These are phyloP conservation scores for Colossoma macropomum DNA, from an alignment of 2,113 vertebrate species.

Conservation along the genomic window DNA sequence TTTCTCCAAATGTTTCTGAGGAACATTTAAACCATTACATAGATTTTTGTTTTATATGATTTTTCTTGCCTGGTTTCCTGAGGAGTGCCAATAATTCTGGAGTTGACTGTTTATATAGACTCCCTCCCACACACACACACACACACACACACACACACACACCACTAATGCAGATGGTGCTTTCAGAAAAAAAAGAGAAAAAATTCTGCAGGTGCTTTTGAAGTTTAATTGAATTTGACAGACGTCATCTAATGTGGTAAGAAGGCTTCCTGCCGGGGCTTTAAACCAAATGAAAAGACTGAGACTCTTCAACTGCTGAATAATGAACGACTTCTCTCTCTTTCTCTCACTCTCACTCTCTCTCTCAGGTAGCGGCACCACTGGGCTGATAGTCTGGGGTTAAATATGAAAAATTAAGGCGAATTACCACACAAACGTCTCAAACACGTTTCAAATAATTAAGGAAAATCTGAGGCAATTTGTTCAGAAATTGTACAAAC, in stretches of 20 bases:
- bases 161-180: background rate
- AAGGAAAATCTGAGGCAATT: conserved; percentile 52
- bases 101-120: too few species aligned
- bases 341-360: background rate
- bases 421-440: conserved; percentile 37
- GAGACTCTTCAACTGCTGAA: conserved; percentile 9
- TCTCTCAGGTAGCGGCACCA: conserved; percentile 27
- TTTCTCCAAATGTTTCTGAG: too few species aligned
- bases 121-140: background rate
- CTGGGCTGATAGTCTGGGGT: conserved; percentile 31
- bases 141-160: conserved; percentile 12
- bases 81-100: too few species aligned
- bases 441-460: conserved; percentile 39
- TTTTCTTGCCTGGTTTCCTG: too few species aligned
- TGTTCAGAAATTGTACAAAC: conserved; percentile 5
- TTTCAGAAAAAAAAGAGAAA: background rate
- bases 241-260: conserved; percentile 21
- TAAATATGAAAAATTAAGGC: conserved; percentile 39
- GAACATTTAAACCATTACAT: too few species aligned
- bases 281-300: conserved; percentile 28
- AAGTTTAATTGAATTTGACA: conserved; percentile 43
- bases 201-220: background rate
- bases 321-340: background rate
- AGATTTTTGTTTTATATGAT: too few species aligned
- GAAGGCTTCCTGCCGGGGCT: conserved; percentile 37